Conservation (phyloP, 2,113 vertebrate genomes). For the Nothoprocta pentlandii region DNA sequence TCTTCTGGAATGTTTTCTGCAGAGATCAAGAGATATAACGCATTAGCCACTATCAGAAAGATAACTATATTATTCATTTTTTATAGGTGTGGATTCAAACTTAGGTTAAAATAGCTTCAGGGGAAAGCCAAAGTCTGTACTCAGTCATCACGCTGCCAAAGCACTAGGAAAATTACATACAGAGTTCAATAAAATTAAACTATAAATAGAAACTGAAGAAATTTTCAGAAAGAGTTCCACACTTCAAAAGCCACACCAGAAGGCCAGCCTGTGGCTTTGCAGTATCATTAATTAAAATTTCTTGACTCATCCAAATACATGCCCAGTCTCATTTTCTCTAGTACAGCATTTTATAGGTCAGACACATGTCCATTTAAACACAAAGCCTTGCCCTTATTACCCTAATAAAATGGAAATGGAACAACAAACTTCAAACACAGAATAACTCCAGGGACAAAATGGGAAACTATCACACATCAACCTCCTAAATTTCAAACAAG, state of each 20-base stretch:
- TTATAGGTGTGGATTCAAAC: background rate
- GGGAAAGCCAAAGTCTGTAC: background rate
- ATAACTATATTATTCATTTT: background rate
- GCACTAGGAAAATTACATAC: fast-evolving
- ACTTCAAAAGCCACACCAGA: background rate
- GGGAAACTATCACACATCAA: background rate
- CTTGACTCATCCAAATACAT: constrained; percentile 3
- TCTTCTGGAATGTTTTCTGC: constrained; percentile 93
- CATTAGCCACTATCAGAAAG: background rate
- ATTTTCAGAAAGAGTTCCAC: background rate
- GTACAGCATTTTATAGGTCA: background rate
- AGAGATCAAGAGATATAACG: background rate
- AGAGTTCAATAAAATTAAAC: background rate
- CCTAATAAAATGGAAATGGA: background rate
- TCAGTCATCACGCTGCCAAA: background rate
- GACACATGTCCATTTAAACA: background rate
- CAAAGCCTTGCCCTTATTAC: background rate
- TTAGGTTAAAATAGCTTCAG: background rate
- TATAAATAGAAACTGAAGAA: background rate
- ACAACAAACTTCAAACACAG: background rate
- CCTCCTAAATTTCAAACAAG: background rate
- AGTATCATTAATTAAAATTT: background rate
- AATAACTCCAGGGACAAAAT: background rate
- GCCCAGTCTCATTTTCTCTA: background rate
- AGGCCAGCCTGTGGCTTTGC: background rate